Percentiles rank a stretch among this genome's conserved stretches.
These are phyloP conservation scores for Desoria tigrina DNA, from an alignment of 2,888 invertebrate genomes.

Conservation along the genomic window DNA sequence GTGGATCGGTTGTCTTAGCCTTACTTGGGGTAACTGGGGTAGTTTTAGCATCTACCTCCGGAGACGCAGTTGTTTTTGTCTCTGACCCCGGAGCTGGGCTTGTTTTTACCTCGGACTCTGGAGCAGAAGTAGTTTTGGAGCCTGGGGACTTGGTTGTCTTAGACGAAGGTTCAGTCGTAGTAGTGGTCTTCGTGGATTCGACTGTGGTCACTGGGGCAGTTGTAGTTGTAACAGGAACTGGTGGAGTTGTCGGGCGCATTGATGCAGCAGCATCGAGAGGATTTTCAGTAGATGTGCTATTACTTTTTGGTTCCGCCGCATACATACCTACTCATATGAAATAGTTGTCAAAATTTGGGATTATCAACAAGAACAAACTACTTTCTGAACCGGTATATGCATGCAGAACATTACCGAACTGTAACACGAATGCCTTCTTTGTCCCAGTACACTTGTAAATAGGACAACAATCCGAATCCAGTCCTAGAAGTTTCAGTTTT, in stretches of 20 bases:
- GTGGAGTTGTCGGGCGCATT: neutral
- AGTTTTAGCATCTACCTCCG: no score
- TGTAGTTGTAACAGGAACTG: neutral
- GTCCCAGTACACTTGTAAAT: conserved; percentile 2
- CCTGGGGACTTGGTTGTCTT: neutral
- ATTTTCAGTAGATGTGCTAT: neutral
- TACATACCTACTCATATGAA: conserved; percentile 9
- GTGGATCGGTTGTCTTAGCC: no score
- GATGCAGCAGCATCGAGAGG: neutral
- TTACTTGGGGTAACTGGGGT: no score
- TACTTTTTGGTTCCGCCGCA: neutral
- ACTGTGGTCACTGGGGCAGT: neutral
- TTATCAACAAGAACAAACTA: neutral
- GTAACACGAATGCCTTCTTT: neutral
- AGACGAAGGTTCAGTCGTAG: neutral
- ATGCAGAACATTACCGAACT: conserved; percentile 14
- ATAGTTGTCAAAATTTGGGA: no score
- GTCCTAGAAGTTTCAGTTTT: neutral
- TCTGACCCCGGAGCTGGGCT: no score
- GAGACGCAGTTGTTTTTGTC: no score
- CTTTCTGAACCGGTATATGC: neutral
- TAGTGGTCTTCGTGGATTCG: neutral
- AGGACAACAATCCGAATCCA: conserved; percentile 2
- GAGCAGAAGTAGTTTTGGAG: no score
- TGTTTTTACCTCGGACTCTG: no score